Evolutionary conservation across 1,140 invertebrate genomes (phyloP).

Genomic region (Lordiphosa clarofinis): DNA sequence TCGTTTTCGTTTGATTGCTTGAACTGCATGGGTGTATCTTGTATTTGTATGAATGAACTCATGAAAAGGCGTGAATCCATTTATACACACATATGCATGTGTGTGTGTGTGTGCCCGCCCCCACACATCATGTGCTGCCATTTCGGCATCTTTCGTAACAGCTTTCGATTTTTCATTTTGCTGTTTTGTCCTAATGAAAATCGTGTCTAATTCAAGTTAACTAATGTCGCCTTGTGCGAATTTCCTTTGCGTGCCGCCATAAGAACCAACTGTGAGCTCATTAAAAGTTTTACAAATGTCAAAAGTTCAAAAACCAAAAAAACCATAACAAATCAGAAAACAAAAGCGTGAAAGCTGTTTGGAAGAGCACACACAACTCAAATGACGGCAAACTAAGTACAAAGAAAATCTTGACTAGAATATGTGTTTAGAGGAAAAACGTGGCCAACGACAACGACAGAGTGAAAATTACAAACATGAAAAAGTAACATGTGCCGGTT

Average conservation of each 20-base stretch:
- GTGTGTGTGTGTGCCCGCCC: slow-evolving; percentile 15
- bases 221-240: no score
- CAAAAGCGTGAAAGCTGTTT: slow-evolving; percentile 1
- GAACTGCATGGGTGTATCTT: slow-evolving; percentile 43
- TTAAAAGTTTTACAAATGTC: slow-evolving; percentile 46
- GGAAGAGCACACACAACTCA: no score
- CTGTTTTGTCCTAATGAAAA: slow-evolving; percentile 38
- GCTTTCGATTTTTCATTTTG: slow-evolving; percentile 31
- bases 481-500: slow-evolving; percentile 1
- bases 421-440: no score
- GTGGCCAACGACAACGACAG: no score
- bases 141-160: slow-evolving; percentile 28
- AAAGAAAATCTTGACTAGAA: no score
- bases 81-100: slow-evolving; percentile 7
- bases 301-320: slow-evolving; percentile 36
- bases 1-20: slow-evolving; percentile 43
- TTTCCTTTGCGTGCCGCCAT: no score
- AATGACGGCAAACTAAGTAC: no score
- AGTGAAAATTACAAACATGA: no score
- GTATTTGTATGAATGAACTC: slow-evolving; percentile 12
- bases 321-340: no score
- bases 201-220: slow-evolving; percentile 14
- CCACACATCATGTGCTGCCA: slow-evolving; percentile 15
- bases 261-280: neutral
- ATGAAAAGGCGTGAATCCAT: slow-evolving; percentile 47